Base-by-base conservation (phyloP, 2,797 vertebrate species). In the Lepilemur septentrionalis region DNA sequence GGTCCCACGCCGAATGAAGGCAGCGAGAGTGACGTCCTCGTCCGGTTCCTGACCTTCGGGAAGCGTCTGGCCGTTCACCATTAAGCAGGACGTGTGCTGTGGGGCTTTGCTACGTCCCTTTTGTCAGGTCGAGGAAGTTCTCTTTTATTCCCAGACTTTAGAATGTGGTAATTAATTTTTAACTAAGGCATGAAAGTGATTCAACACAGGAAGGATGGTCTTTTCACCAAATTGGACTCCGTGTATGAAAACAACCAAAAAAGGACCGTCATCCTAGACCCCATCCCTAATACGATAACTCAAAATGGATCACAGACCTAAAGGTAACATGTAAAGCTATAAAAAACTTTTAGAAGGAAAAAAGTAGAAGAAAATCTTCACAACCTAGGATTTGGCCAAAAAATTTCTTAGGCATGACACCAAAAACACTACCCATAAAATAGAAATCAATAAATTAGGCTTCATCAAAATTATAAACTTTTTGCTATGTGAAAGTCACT, bases 1-100 rank as follows among this genome's bases (percentile, higher is more conserved):
- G 1, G 46, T 13, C 2, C 25, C 2, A 6, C 10, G 87, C 1
- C 5, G 11, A 23, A 6, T 30, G 22, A n/a, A 13, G 30, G n/a
- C 11, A 11, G 17, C 15, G 3, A 22, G 15, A 11, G 59, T 0
- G 32, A 38, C 43, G 4, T 12, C 20, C 46, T 38, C 15, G n/a
- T 20, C 46, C 28, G 41, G 18, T 23, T 23, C 43, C 41, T 38
- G 30, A 46, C 28, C 41, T 41, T 25, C 28, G 4, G 14, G 7
- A 43, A 73, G 41, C 25, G 8, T 46, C 14, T 14, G 8, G 41
- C 25, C 14, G 17, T 30, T 73, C 43, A 17, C 70, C 25, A 10
- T 46, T 9, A 46, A 46, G 69, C 3, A 32, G 7, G 52, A 46
- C 3, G 28, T 72, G 5, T 17, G 32, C 57, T 2, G 11, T 11